Percentiles rank a stretch among this genome's conserved stretches.
Evolutionary conservation across 2,797 vertebrate species (phyloP).

Genomic region (Melopsittacus undulatus): DNA sequence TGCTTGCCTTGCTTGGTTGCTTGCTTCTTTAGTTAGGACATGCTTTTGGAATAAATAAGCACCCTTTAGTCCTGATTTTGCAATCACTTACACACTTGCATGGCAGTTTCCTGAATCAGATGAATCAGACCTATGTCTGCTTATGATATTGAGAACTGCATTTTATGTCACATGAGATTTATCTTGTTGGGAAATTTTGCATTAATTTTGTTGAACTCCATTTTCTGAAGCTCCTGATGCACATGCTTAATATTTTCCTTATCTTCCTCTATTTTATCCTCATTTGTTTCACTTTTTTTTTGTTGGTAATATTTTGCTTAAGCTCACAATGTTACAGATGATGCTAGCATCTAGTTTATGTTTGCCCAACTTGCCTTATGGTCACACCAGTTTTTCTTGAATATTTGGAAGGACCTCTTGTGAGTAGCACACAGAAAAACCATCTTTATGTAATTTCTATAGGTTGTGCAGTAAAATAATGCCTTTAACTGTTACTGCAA

Average conservation of each 20-base stretch:
- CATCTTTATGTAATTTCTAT: not conserved
- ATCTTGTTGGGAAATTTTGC: not conserved
- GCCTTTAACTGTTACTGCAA: not conserved
- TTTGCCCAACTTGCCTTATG: not conserved
- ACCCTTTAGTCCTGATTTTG: not conserved
- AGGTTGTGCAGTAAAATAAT: not conserved
- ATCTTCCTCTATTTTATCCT: not conserved
- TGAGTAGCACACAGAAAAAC: not conserved
- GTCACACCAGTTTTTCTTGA: not conserved
- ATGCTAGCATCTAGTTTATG: not conserved
- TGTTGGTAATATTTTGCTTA: not conserved
- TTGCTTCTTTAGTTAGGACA: not conserved
- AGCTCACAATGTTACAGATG: not conserved
- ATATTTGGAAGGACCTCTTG: not conserved
- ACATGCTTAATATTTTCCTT: not conserved
- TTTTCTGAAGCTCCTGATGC: not conserved
- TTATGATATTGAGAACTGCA: not conserved
- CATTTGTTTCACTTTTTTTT: not conserved
- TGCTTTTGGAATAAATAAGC: constrained; percentile 5
- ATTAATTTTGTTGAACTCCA: not conserved
- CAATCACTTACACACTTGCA: not conserved
- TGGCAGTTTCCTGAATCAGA: not conserved
- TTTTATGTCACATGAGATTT: not conserved
- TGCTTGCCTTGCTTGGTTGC: not conserved
- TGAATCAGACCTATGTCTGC: not conserved